phyloP scores from a whole-genome alignment of 1,140 invertebrate genomes.

The Oreohelix idahoensis region DNA sequence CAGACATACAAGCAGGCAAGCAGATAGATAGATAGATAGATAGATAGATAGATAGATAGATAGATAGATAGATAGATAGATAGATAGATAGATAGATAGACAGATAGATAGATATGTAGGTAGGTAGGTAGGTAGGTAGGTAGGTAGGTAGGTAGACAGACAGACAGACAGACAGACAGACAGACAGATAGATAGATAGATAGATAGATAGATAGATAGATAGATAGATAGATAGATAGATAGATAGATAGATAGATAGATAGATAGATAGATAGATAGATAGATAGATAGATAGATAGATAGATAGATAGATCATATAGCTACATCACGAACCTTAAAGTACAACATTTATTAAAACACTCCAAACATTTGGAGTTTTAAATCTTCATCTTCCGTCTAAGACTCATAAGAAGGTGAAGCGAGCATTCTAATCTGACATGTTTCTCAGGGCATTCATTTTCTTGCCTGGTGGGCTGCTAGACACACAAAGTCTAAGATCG shows the following conservation, averaged over 20 bases:
- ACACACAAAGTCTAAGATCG: neutral
- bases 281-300: slow-evolving; percentile 3
- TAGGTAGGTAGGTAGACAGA: no score
- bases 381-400: no score
- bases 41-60: neutral
- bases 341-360: no score
- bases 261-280: slow-evolving; percentile 5
- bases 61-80: neutral
- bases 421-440: neutral
- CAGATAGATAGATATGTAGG: no score
- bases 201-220: slow-evolving; percentile 2
- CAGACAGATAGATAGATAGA: no score
- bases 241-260: neutral
- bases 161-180: no score
- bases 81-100: slow-evolving; percentile 10
- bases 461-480: neutral
- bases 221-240: neutral
- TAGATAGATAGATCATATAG: neutral
- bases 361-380: no score
- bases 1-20: no score
- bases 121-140: no score
- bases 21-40: no score
- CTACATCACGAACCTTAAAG: no score
- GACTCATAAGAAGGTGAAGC: neutral
- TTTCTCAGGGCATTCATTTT: neutral